Base-by-base conservation (phyloP, 2,113 vertebrate genomes). In the Pygathrix nemaeus region DNA sequence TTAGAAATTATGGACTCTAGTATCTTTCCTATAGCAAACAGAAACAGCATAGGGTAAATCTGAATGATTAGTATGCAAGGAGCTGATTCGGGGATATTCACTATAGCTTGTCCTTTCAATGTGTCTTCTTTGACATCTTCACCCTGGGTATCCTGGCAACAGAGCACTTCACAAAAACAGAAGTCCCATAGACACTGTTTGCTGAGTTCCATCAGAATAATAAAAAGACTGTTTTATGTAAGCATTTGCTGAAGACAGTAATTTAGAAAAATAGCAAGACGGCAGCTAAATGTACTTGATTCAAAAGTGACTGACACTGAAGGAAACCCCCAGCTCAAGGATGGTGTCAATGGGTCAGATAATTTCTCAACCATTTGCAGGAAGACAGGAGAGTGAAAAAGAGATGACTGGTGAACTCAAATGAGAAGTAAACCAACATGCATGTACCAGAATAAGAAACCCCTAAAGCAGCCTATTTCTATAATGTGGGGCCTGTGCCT, bases 111-210 rank as follows among this genome's bases (percentile, higher is more conserved):
- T 98, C 96, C 97, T 98, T 98, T 98, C 88, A 97, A 75, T 88
- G 97, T 98, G 96, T 97, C 94, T 94, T 93, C 93, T 98, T 96
- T 98, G 98, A 98, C 98, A 98, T 98, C 97, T 98, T 98, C 93
- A 93, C 89, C 98, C 96, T 92, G 96, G 97, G 98, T 98, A 97
- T 98, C 98, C 96, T 97, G 98, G 98, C 98, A 98, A 98, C 98
- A 98, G 94, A 94, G 66, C 52, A 94, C 90, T 98, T 98, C 92
- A 98, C 72, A 96, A 92, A 98, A 98, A 98, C 91, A 98, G 96
- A 98, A 98, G 87, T 97, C 97, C 94, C 93, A 98, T 90, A 98
- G 98, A 97, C 50, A 91, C 73, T 96, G 93, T 97, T 97, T 98
- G 72, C 93, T 97, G 96, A 94, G 98, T 98, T 97, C 90, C n/a